These are phyloP conservation scores for Vulpes ferrilata DNA, from an alignment of 2,113 vertebrate genomes.

Conservation along the genomic window DNA sequence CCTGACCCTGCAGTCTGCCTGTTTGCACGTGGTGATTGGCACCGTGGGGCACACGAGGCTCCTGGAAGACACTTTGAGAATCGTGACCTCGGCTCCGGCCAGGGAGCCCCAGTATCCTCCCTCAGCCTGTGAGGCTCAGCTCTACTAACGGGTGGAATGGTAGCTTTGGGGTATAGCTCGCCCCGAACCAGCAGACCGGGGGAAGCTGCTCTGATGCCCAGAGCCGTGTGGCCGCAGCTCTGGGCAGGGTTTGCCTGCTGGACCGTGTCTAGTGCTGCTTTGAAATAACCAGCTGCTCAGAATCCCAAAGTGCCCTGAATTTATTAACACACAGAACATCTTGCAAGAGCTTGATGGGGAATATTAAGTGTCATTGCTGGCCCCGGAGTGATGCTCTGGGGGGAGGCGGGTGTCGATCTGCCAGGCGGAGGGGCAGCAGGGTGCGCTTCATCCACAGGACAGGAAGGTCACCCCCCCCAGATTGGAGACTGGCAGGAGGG, in stretches of 20 bases:
- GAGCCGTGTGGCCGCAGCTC: slow-evolving; percentile 1
- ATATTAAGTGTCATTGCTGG: slow-evolving; percentile 72
- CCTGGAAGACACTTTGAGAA: background rate
- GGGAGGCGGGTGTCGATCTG: background rate
- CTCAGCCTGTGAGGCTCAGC: background rate
- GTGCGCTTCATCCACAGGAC: rapidly evolving
- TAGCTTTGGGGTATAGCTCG: background rate
- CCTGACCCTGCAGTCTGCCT: background rate
- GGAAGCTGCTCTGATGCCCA: background rate
- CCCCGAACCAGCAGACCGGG: background rate
- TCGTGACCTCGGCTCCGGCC: background rate
- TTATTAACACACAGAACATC: slow-evolving; percentile 76
- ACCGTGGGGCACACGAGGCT: too few species aligned
- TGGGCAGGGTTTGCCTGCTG: background rate
- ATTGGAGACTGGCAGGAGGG: background rate
- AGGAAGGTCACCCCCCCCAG: background rate
- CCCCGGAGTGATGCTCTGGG: slow-evolving; percentile 53
- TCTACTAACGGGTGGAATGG: background rate
- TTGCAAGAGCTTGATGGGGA: slow-evolving; percentile 77
- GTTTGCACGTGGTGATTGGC: background rate
- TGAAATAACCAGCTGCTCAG: slow-evolving; percentile 67
- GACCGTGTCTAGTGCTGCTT: slow-evolving; percentile 59
- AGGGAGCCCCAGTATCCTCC: background rate
- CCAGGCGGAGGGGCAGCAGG: background rate
- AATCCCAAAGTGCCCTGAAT: slow-evolving; percentile 75